phyloP scores from a whole-genome alignment of 1,140 invertebrate species.

The Bilobella aurantiaca region DNA sequence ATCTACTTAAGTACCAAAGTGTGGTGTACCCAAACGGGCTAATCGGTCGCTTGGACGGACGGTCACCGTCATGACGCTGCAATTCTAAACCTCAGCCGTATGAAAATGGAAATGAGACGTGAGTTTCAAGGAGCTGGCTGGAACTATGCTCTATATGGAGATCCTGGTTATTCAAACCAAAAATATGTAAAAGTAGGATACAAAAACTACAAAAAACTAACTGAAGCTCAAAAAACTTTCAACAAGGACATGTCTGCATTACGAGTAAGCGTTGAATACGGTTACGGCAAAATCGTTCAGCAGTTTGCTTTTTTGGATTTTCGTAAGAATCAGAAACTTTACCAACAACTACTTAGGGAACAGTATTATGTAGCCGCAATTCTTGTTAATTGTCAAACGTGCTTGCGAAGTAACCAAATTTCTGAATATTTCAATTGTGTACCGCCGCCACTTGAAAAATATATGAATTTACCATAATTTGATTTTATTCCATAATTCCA shows the following conservation, averaged over 20 bases:
- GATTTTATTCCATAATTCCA: neutral
- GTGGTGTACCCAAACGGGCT: slow-evolving; percentile 6
- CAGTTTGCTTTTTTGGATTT: slow-evolving; percentile 7
- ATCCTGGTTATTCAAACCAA: neutral
- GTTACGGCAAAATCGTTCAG: neutral
- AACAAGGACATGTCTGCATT: neutral
- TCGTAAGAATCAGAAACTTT: slow-evolving; percentile 4
- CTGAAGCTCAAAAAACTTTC: neutral
- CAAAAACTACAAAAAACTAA: neutral
- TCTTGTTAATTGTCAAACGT: slow-evolving; percentile 6
- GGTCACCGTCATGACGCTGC: neutral
- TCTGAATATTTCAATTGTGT: neutral
- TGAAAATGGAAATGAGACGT: neutral
- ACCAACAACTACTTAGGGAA: neutral
- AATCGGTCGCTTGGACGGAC: slow-evolving; percentile 3
- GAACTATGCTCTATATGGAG: neutral
- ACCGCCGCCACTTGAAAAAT: neutral
- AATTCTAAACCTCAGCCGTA: neutral
- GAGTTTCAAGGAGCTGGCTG: neutral
- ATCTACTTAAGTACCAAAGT: slow-evolving; percentile 1
- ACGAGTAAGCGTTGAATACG: slow-evolving; percentile 4
- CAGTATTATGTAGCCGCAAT: slow-evolving; percentile 7
- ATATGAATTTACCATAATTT: neutral
- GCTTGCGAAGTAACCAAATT: neutral
- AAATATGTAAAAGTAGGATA: slow-evolving; percentile 9